phyloP scores from a whole-genome alignment of 2,113 vertebrate genomes.

The Myrmecophaga tridactyla region DNA sequence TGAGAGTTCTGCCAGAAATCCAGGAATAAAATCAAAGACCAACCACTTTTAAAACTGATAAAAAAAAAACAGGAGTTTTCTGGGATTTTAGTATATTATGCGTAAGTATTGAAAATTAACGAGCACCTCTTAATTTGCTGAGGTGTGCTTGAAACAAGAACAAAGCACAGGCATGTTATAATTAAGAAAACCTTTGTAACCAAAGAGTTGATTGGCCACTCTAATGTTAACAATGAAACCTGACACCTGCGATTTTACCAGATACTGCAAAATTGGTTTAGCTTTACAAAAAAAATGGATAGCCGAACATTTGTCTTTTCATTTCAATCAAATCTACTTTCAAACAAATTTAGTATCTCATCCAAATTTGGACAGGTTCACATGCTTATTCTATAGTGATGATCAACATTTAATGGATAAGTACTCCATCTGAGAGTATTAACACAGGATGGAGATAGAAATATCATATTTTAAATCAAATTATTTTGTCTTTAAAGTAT shows the following conservation, averaged over 20 bases:
- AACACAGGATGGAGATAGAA: not conserved
- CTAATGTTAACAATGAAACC: not conserved
- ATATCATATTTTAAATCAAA: slow-evolving; percentile 21
- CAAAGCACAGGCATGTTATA: not conserved
- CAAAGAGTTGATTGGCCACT: not conserved
- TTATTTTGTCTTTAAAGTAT: not conserved
- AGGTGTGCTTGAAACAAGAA: not conserved
- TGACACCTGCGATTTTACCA: not conserved
- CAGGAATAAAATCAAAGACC: not conserved
- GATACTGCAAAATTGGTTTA: not conserved
- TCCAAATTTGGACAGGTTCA: not conserved
- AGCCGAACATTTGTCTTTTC: not conserved
- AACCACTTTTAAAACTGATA: not conserved
- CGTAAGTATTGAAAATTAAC: not conserved
- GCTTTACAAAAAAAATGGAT: not conserved
- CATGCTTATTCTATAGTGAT: not conserved
- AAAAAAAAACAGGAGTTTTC: not conserved
- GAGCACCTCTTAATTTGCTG: not conserved
- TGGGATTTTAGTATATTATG: not conserved
- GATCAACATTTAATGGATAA: slow-evolving; percentile 19
- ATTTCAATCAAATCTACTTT: not conserved
- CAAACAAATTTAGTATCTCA: not conserved
- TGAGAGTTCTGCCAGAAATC: not conserved
- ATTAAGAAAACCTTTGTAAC: not conserved
- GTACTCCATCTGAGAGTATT: not conserved